Conservation (phyloP, 2,888 invertebrate genomes). For the Macrosoma leucophasiata region DNA sequence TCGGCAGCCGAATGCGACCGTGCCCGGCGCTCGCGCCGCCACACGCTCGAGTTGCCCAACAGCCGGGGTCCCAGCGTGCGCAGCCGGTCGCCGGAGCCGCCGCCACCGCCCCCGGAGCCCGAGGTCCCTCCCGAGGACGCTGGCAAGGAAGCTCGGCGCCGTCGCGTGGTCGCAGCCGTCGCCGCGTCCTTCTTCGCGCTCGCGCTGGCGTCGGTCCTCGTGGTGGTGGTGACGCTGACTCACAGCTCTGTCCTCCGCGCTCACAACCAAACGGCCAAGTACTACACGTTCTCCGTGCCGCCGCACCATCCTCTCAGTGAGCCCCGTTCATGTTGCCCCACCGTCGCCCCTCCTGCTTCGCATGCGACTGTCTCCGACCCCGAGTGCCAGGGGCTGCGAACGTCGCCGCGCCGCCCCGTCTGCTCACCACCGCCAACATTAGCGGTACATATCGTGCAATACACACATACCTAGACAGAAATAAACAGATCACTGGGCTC, state of each 20-base stretch:
- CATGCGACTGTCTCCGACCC: constrained; percentile 75
- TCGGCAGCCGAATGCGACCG: constrained; percentile 69
- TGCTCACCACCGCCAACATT: constrained; percentile 46
- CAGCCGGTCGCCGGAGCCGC: constrained; percentile 63
- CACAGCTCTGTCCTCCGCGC: constrained; percentile 80
- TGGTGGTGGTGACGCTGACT: constrained; percentile 85
- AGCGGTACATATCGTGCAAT: constrained; percentile 60
- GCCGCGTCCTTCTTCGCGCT: constrained; percentile 84
- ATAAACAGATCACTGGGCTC: constrained; percentile 33
- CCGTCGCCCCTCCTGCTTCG: constrained; percentile 76
- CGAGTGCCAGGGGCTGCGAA: constrained; percentile 72
- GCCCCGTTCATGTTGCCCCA: constrained; percentile 76
- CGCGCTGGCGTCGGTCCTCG: constrained; percentile 82
- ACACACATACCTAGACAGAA: too few relatives aligned
- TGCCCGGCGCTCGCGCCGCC: constrained; percentile 62
- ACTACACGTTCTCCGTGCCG: constrained; percentile 79
- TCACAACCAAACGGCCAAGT: constrained; percentile 79
- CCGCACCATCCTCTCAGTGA: constrained; percentile 77
- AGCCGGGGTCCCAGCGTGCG: constrained; percentile 66
- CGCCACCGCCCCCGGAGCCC: constrained; percentile 50
- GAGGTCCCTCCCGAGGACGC: constrained; percentile 70
- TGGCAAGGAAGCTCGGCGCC: constrained; percentile 80
- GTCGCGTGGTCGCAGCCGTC: constrained; percentile 82
- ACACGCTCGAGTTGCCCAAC: constrained; percentile 61
- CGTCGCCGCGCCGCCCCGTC: constrained; percentile 49